Percentiles rank a stretch among this genome's conserved stretches.
These are phyloP conservation scores for Numenius arquata DNA, from an alignment of 2,113 vertebrate genomes.

Conservation along the genomic window DNA sequence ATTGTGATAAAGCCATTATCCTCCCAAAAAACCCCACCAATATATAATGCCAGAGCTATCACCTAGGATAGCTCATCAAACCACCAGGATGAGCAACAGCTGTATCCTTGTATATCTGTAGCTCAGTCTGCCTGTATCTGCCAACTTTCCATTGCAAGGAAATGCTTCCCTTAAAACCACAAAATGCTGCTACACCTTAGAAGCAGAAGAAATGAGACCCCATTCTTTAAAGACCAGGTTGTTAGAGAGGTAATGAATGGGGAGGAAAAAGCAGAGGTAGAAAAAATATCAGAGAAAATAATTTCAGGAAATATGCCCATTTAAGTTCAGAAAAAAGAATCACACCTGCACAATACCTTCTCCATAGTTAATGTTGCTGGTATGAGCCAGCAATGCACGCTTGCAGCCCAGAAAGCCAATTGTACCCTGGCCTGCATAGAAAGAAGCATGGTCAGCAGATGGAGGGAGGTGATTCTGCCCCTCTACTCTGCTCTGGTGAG, in stretches of 20 bases:
- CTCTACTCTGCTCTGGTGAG: not conserved
- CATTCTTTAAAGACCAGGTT: not conserved
- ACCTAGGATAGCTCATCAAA: not conserved
- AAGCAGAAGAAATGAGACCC: not conserved
- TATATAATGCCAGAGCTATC: not conserved
- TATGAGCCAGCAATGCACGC: not conserved
- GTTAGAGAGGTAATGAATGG: not conserved
- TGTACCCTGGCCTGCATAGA: not conserved
- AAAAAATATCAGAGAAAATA: not conserved
- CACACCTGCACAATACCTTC: not conserved
- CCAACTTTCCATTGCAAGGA: not conserved
- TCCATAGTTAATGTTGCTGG: not conserved
- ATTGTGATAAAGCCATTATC: not conserved
- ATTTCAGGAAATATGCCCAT: not conserved
- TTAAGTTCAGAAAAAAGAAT: not conserved
- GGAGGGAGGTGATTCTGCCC: accelerated
- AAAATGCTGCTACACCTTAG: not conserved
- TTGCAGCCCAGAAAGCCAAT: not conserved
- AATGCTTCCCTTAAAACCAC: not conserved
- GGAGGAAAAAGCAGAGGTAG: not conserved
- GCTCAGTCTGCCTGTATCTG: not conserved
- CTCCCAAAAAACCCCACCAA: not conserved
- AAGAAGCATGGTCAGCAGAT: not conserved
- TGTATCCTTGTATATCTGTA: not conserved
- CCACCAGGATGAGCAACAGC: not conserved